Conservation (phyloP, 2,888 invertebrate genomes). For the Scaptomyza cyrtandrae region DNA sequence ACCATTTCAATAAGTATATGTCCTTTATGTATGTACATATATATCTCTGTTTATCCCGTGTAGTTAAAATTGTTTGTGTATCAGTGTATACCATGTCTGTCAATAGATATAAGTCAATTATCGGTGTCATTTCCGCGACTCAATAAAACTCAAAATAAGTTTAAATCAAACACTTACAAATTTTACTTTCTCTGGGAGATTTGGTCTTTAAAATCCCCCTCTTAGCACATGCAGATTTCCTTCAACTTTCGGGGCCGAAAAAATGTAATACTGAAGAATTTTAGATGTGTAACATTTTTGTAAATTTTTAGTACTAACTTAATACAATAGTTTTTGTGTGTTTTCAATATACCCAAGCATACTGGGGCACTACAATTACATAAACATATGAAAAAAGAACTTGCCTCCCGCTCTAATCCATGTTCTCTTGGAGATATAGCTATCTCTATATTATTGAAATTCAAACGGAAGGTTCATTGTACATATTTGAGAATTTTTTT, state of each 20-base stretch:
- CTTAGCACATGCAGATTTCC: neutral
- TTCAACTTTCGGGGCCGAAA: neutral
- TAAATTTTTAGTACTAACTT: no score
- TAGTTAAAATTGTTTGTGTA: neutral
- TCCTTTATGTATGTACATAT: constrained; percentile 13
- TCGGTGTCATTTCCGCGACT: constrained; percentile 18
- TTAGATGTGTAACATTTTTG: neutral
- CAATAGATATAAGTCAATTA: constrained; percentile 28
- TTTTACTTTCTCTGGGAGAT: no score
- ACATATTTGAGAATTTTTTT: no score
- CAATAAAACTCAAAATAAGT: constrained; percentile 19
- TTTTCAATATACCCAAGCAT: neutral
- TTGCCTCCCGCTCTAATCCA: neutral
- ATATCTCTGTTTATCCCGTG: neutral
- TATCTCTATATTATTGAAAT: neutral
- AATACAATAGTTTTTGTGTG: no score
- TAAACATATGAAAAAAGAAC: neutral
- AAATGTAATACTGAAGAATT: neutral
- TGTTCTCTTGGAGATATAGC: neutral
- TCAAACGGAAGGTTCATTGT: no score
- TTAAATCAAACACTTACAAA: neutral
- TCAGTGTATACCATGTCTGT: constrained; percentile 25
- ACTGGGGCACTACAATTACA: neutral
- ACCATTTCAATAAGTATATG: constrained; percentile 8
- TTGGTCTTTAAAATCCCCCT: no score